Evolutionary conservation across 2,797 vertebrate genomes (phyloP), one percentile per base, ranked within the genome.

Genomic region (Chromobotia macracanthus): DNA sequence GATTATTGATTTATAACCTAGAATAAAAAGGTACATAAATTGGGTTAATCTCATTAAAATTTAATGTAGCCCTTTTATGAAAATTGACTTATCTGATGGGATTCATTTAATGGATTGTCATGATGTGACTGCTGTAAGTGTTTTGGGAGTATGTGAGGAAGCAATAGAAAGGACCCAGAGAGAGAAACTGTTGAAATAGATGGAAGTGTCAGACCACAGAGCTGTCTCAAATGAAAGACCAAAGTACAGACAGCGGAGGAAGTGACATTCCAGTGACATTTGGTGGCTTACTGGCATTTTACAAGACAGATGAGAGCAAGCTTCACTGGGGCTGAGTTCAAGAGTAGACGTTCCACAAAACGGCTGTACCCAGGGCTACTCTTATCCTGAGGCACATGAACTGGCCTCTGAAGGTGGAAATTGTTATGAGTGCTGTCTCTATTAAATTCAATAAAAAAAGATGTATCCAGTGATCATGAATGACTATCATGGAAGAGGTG

Each of bases 191-290:
- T n/a, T 8, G 50, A 16, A 10, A 31, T 28, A 12, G 25, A 46
- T 74, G 38, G 31, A 16, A 41, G 28, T 71, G 69, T 77, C 71
- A n/a, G 19, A 67, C 16, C 16, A 44, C 21, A 28, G 3, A 76
- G 23, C n/a, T 7, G 18, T 67, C 56, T 77, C 65, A 46, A 82
- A 75, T 69, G 60, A 81, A 89, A 86, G 74, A 84, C 86, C 75
- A 71, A 86, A 89, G 84, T 84, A 84, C 86, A 86, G 87, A 86
- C 79, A 10, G 84, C 58, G 82, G 87, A 91, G 84, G 82, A 90
- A 88, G 88, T 93, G 92, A 92, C 92, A 93, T 94, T 94, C 91
- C 72, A 61, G 75, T 94, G 93, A 93, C 93, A 94, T 94, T 94
- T 94, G 87, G 89, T 87, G 90, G 68, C 72, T 89, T 88, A 76